Conservation (phyloP, 2,888 invertebrate species). For the Ceriagrion tenellum region DNA sequence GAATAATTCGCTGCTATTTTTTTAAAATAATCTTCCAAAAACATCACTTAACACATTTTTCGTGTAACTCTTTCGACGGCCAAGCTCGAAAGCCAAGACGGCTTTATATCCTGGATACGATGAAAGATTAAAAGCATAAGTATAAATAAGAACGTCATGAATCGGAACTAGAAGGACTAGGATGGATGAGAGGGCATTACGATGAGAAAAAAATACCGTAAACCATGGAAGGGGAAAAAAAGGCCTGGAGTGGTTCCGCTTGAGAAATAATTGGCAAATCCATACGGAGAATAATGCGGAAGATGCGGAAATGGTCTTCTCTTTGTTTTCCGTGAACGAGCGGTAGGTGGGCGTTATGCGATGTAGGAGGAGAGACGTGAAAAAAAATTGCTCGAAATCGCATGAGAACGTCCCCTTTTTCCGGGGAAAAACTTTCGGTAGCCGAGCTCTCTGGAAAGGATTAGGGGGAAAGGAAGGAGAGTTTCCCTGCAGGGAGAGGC, state of each 20-base stretch:
- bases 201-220: not conserved
- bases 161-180: not conserved
- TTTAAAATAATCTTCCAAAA: too few species aligned
- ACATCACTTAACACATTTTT: too few species aligned
- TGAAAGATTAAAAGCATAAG: not conserved
- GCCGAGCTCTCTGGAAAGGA: not conserved
- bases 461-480: not conserved
- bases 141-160: not conserved
- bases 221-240: not conserved
- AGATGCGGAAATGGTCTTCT: not conserved
- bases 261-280: slow-evolving; percentile 28
- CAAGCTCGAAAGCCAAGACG: not conserved
- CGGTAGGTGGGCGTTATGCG: not conserved
- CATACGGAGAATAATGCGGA: slow-evolving; percentile 17
- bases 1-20: too few species aligned
- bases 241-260: slow-evolving; percentile 7
- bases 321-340: slow-evolving; percentile 21
- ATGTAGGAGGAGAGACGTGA: not conserved
- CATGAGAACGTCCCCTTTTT: not conserved
- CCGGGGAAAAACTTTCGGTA: not conserved
- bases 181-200: not conserved
- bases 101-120: not conserved
- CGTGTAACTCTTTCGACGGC: not conserved
- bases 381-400: slow-evolving; percentile 16
- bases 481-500: not conserved